Base-by-base conservation (phyloP, 2,113 vertebrate genomes). In the Rhinoptilus africanus region DNA sequence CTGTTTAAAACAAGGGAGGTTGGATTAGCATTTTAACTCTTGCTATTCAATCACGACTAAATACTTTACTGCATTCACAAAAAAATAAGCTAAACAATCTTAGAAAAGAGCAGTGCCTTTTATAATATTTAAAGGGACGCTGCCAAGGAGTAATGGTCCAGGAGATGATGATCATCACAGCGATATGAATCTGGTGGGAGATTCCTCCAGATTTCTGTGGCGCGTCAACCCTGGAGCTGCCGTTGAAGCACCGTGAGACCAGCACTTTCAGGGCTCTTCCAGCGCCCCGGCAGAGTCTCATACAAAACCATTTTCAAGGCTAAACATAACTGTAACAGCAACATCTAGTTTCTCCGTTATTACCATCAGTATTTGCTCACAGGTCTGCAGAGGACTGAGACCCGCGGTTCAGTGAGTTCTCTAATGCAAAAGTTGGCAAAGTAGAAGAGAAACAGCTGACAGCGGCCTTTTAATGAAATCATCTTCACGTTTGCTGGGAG, bases 1-100 rank as follows among this genome's bases (percentile, higher is more conserved):
- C 99, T 99, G 97, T 94, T 94, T 56, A 94, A 97, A 97, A 97
- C 88, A 97, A 98, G 93, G 94, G 87, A 97, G 92, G 79, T 87
- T 78, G 63, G 34, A 83, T 98, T 96, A 98, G 96, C 71, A 92
- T 95, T 71, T 96, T 90, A 88, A 80, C 76, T 78, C 84, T 64
- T 82, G 37, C 62, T 85, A 24, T 45, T 63, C 73, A 47, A 54
- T 34, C 93, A 83, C 2, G 64, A 91, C 83, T 85, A 92, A 83
- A 88, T 89, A 97, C 71, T 95, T 81, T 85, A 94, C 73, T 78
- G 92, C 92, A 94, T 80, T 93, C 85, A 77, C 39, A 26, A 81
- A 53, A 74, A 83, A 83, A 53, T 4, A 53, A 81, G 27, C 41
- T 50, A 30, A 80, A 74, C 86, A 87, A 14, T 30, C 54, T 62